Evolutionary conservation across 1,140 invertebrate genomes (phyloP).

Genomic region (Laodelphax striatellus): DNA sequence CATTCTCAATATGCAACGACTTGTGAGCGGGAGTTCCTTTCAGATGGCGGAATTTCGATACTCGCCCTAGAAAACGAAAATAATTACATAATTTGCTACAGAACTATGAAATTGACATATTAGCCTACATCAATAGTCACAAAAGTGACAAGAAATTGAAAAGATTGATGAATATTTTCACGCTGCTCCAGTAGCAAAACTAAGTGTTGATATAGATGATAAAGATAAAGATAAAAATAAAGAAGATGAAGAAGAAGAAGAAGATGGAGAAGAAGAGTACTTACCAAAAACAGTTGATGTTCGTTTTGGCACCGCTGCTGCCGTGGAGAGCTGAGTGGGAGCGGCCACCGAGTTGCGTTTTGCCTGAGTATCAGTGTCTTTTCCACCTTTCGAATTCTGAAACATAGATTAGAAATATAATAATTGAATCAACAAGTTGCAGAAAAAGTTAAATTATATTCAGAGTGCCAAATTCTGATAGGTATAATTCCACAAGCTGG

Average conservation of each 20-base stretch:
- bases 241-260: background rate
- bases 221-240: no score
- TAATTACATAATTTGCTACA: background rate
- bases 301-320: conserved; percentile 50
- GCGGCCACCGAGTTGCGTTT: background rate
- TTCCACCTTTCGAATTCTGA: background rate
- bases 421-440: no score
- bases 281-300: conserved; percentile 77
- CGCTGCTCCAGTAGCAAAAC: no score
- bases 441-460: no score
- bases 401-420: no score
- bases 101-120: no score
- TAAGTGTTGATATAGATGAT: no score
- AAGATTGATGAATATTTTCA: no score
- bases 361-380: background rate
- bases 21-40: conserved; percentile 84
- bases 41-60: conserved; percentile 86
- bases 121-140: no score
- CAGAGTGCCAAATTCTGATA: no score
- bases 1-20: conserved; percentile 83
- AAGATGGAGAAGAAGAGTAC: background rate
- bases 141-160: no score
- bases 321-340: conserved; percentile 21
- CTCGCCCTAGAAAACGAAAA: conserved; percentile 47
- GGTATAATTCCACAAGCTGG: no score